Conservation (phyloP, 2,797 vertebrate genomes). For the Cyclura pinguis region DNA sequence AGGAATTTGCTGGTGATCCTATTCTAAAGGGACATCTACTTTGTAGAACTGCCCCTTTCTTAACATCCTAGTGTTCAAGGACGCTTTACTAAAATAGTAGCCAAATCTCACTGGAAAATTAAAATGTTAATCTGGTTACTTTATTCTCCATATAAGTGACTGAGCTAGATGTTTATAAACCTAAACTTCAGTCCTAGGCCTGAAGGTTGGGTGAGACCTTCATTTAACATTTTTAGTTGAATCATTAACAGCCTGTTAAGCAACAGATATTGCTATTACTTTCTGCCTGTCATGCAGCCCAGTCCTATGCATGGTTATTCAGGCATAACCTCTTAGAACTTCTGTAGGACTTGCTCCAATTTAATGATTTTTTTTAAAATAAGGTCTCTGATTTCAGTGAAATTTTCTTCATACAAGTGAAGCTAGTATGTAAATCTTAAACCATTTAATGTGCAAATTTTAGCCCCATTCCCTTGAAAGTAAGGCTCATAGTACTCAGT, state of each 20-base stretch:
- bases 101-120: not conserved
- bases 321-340: not conserved
- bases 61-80: conserved; percentile 10
- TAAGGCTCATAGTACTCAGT: not conserved
- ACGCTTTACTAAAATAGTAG: conserved; percentile 29
- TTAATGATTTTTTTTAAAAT: not conserved
- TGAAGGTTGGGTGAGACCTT: conserved; percentile 10
- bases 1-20: conserved; percentile 19
- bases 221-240: not conserved
- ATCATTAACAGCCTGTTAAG: not conserved
- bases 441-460: not conserved
- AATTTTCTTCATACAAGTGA: not conserved
- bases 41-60: conserved; percentile 1
- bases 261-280: not conserved
- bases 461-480: not conserved
- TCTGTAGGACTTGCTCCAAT: not conserved
- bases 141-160: not conserved
- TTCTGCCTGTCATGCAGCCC: not conserved
- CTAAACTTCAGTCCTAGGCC: conserved; percentile 15
- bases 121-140: conserved; percentile 15
- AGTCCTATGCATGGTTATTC: not conserved
- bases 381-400: not conserved
- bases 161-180: conserved; percentile 25
- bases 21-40: not conserved
- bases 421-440: not conserved